These are phyloP conservation scores for Drosophila kanekoi DNA, from an alignment of 2,888 invertebrate genomes.

Conservation along the genomic window DNA sequence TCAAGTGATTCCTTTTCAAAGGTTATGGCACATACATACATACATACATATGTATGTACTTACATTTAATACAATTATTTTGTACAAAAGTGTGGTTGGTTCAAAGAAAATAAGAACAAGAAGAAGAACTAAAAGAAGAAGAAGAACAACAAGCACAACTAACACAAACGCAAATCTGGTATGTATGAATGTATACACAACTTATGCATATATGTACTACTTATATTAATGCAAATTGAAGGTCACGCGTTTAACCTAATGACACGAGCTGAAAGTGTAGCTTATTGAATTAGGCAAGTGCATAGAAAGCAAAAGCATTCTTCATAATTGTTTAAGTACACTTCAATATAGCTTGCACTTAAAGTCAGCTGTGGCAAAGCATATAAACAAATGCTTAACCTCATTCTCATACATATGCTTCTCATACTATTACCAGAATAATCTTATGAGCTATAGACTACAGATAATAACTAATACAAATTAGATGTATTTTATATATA, in stretches of 20 bases:
- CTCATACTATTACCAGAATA: background rate
- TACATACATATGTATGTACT: conserved; percentile 23
- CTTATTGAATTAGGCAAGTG: conserved; percentile 10
- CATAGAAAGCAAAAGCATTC: background rate
- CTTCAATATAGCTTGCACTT: background rate
- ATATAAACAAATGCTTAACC: background rate
- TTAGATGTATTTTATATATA: no score
- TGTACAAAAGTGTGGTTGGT: conserved; percentile 8
- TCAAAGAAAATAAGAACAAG: conserved; percentile 6
- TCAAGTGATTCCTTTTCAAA: conserved; percentile 25
- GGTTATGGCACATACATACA: conserved; percentile 24
- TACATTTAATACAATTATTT: conserved; percentile 51
- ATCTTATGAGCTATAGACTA: no score
- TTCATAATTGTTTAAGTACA: no score
- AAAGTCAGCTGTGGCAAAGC: background rate
- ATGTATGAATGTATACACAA: conserved; percentile 12
- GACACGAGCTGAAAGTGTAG: conserved; percentile 14
- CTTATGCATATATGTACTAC: conserved; percentile 8
- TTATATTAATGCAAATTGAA: conserved; percentile 19
- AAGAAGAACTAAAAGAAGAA: background rate
- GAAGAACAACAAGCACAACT: conserved; percentile 17
- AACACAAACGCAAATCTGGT: conserved; percentile 9
- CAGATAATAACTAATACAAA: no score
- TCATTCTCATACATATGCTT: background rate
- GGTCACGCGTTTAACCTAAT: conserved; percentile 22